A percentile compares a stretch with the other conserved stretches of the same genome.
Conservation (phyloP, 1,140 invertebrate genomes). For the Plodia interpunctella region DNA sequence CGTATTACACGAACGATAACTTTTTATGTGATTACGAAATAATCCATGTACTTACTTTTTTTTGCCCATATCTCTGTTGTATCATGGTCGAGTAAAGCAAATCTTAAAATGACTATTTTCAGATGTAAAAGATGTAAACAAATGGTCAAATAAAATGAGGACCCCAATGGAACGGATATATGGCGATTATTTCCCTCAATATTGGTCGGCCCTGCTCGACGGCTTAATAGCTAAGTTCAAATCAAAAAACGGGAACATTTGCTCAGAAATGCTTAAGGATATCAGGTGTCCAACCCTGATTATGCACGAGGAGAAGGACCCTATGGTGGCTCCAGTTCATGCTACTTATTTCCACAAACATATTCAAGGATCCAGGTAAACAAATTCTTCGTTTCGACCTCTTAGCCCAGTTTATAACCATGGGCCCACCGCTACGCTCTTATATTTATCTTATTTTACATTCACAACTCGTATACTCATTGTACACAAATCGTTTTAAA, state of each 20-base stretch:
- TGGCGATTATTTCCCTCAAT: constrained; percentile 83
- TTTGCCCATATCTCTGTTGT: no score
- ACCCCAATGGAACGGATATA: constrained; percentile 86
- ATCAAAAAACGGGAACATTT: constrained; percentile 84
- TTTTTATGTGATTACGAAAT: no score
- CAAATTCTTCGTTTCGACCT: no score
- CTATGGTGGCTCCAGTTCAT: constrained; percentile 85
- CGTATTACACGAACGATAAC: no score
- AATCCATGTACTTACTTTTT: no score
- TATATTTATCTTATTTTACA: no score
- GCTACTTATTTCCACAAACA: constrained; percentile 82
- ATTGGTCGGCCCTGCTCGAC: constrained; percentile 87
- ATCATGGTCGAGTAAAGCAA: no score
- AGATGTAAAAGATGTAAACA: constrained; percentile 82
- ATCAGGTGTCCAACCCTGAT: constrained; percentile 87
- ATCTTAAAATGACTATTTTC: constrained; percentile 10
- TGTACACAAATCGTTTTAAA: no score
- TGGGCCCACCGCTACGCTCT: no score
- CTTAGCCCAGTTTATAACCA: no score
- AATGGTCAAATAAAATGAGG: constrained; percentile 89
- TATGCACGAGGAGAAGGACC: constrained; percentile 89
- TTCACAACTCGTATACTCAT: no score
- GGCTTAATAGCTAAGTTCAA: constrained; percentile 78
- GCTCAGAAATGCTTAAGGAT: constrained; percentile 79
- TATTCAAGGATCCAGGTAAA: constrained; percentile 82